Base-by-base conservation (phyloP, 2,888 invertebrate genomes). In the Mythimna pallens region DNA sequence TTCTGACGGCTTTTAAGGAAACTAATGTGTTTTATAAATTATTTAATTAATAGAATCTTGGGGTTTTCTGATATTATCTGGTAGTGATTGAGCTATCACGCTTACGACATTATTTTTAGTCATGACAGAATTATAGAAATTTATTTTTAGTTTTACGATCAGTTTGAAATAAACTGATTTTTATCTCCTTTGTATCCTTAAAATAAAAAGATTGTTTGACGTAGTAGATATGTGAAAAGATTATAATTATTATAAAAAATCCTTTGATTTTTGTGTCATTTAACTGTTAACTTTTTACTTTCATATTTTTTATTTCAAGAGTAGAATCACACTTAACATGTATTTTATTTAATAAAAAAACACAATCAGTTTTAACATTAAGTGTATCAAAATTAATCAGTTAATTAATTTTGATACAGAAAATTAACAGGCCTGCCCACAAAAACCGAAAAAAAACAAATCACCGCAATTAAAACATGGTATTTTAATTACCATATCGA, bases 1-100 rank as follows among this genome's bases (percentile, higher is more conserved):
- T 70, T 59, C 70, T 64, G 40, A 58, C 64, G 71, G 73, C 79
- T 67, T 65, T 71, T 75, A 77, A 75, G 75, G 77, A 80, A 68
- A 67, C 47, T 70, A 47, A 47, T 65, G 10, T 65, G 0, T 52
- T 55, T 50, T 55, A 50, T 55, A 63, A 54, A 22, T 22, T 64
- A 43, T 47, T 70, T 22, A 59, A 59, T 76, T 61, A 47, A 14
- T 34, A 43, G 62, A 58, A 63, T 30, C 1, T 58, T 57, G 12
- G 25, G 9, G 20, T 30, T 14, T 65, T 50, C 47, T 47, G 6
- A 47, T 47, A 47, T 47, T 63, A 66, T 55, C 43, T 66, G 43
- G 61, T 63, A 55, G 10, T 3, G 63, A 20, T 64, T 61, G 47
- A 59, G 17, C 40, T 14, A 10, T 52, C n/a, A 71, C 14, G 30